Percentiles rank a stretch among this genome's conserved stretches.
phyloP scores from a whole-genome alignment of 53 echinoderm and acorn worm genomes.

The Echinometra lucunter region DNA sequence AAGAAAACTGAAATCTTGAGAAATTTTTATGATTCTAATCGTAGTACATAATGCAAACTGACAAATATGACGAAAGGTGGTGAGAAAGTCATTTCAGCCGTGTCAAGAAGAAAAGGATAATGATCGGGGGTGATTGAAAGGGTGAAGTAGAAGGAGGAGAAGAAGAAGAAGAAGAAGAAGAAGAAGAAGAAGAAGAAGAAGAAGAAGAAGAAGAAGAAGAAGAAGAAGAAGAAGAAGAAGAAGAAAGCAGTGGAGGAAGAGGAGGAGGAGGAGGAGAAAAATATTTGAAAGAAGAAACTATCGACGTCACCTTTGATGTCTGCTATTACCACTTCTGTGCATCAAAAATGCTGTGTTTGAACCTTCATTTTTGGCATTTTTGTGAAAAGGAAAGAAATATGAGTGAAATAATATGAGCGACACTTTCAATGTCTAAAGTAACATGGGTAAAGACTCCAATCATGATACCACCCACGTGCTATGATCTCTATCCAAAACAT shows the following conservation, averaged over 20 bases:
- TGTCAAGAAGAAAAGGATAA: background rate
- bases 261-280: too few species aligned
- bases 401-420: background rate
- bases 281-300: too few species aligned
- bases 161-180: background rate
- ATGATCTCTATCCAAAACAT: slow-evolving; percentile 7
- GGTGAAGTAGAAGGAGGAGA: too few species aligned
- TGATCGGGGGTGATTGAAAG: too few species aligned
- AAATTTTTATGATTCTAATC: too few species aligned
- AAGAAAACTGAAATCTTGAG: too few species aligned
- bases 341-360: background rate
- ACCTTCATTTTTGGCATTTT: background rate
- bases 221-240: background rate
- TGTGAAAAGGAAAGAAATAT: background rate
- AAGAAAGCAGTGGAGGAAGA: too few species aligned
- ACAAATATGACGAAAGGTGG: too few species aligned
- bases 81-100: background rate
- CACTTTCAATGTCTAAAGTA: background rate
- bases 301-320: too few species aligned
- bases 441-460: background rate
- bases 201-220: background rate
- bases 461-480: background rate
- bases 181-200: background rate
- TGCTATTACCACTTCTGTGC: too few species aligned
- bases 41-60: too few species aligned